These are phyloP conservation scores for Characodon lateralis DNA, from an alignment of 2,797 vertebrate genomes.

Conservation along the genomic window DNA sequence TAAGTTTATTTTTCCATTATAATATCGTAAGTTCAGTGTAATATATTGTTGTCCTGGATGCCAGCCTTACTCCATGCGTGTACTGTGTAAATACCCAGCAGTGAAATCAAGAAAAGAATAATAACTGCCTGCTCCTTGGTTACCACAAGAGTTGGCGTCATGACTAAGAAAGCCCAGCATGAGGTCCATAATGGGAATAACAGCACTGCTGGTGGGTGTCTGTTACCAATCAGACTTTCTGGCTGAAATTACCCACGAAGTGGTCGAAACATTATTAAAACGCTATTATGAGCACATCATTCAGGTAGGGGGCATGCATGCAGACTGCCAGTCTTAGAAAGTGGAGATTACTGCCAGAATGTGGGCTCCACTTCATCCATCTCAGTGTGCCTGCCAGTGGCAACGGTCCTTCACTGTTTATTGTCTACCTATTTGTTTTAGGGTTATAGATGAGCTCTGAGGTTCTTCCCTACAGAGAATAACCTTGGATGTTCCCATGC, in stretches of 20 bases:
- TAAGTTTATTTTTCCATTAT: neutral
- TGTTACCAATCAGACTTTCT: conserved; percentile 48
- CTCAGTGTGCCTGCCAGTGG: conserved; percentile 2
- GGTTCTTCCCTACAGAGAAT: neutral
- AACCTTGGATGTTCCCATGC: neutral
- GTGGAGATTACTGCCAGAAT: conserved; percentile 9
- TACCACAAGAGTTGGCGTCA: conserved; percentile 37
- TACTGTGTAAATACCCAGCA: neutral
- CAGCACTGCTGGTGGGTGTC: conserved; percentile 34
- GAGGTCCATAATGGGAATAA: conserved; percentile 45
- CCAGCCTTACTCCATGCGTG: neutral
- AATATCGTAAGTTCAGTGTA: neutral
- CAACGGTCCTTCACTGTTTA: conserved; percentile 15
- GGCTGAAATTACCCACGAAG: conserved; percentile 53
- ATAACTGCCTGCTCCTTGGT: conserved; percentile 41
- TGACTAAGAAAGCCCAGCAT: conserved; percentile 36
- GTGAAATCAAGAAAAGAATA: conserved; percentile 12
- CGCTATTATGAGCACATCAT: conserved; percentile 35
- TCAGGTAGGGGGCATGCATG: conserved; percentile 21
- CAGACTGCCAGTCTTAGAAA: conserved; percentile 7
- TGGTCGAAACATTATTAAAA: conserved; percentile 49
- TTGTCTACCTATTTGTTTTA: conserved; percentile 15
- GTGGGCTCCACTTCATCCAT: conserved; percentile 20
- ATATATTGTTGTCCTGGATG: neutral
- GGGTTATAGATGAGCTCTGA: conserved; percentile 7